Conservation (phyloP, 2,797 vertebrate species). For the Lacerta viridis region DNA sequence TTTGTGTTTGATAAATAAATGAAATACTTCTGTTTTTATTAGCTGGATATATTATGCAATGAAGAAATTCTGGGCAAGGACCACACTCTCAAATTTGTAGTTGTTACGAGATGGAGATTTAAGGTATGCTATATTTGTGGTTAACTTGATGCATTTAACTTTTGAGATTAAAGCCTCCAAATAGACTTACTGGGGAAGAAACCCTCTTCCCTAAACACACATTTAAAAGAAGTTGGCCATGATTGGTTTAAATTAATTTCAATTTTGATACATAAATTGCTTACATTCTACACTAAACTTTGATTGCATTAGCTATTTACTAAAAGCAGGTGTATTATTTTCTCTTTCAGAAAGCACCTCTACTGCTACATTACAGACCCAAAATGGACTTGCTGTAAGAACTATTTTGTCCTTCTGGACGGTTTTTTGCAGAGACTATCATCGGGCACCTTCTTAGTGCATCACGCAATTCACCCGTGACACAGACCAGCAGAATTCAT, state of each 20-base stretch:
- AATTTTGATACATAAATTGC: not conserved
- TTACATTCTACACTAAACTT: not conserved
- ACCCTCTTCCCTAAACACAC: too few relatives aligned
- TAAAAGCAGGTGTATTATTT: slow-evolving; percentile 51
- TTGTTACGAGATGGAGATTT: slow-evolving; percentile 99
- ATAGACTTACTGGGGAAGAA: not conserved
- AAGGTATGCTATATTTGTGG: slow-evolving; percentile 85
- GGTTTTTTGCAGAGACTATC: slow-evolving; percentile 93
- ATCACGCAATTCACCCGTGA: slow-evolving; percentile 76
- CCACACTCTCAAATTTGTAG: slow-evolving; percentile 99
- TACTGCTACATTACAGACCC: slow-evolving; percentile 99
- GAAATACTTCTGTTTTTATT: slow-evolving; percentile 60
- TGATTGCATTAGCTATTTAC: slow-evolving; percentile 20
- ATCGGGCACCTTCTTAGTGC: slow-evolving; percentile 78
- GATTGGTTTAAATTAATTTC: not conserved
- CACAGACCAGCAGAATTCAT: slow-evolving; percentile 78
- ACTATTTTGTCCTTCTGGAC: slow-evolving; percentile 82
- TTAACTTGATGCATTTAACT: not conserved
- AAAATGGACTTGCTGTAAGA: slow-evolving; percentile 99
- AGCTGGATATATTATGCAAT: slow-evolving; percentile 99
- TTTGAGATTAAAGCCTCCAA: too few relatives aligned
- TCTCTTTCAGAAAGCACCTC: slow-evolving; percentile 94
- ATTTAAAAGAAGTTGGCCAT: not conserved
- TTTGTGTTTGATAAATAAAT: not conserved
- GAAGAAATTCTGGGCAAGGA: slow-evolving; percentile 99